phyloP scores from a whole-genome alignment of 2,797 vertebrate species.

The Anabacerthia variegaticeps region DNA sequence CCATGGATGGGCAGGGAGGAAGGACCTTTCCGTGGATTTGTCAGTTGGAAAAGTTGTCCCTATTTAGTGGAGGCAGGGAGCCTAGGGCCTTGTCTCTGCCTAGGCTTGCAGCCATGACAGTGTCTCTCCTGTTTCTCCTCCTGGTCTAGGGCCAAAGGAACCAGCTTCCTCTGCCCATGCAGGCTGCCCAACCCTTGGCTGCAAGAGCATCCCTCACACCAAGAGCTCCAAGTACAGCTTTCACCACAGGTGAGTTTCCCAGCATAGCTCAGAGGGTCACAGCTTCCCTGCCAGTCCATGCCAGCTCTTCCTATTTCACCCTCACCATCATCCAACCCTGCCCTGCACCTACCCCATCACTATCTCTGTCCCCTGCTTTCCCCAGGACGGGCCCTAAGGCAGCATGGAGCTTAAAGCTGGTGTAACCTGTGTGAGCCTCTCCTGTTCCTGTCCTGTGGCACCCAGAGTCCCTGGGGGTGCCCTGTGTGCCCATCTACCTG shows the following conservation, averaged over 20 bases:
- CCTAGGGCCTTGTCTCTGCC: not conserved
- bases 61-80: not conserved
- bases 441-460: accelerated
- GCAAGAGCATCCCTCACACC: conserved; percentile 85
- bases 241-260: conserved; percentile 88
- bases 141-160: conserved; percentile 83
- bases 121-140: not conserved
- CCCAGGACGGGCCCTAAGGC: not conserved
- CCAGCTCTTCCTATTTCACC: not conserved
- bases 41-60: not conserved
- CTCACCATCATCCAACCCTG: not conserved
- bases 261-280: not conserved
- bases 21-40: not conserved
- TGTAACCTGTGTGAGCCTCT: not conserved
- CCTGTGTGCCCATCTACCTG: not conserved
- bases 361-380: not conserved
- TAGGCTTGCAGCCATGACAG: not conserved
- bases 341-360: not conserved
- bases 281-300: accelerated
- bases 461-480: not conserved
- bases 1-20: not conserved
- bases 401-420: not conserved
- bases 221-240: conserved; percentile 94
- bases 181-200: conserved; percentile 83
- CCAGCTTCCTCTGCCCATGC: conserved; percentile 77